Base-by-base conservation (phyloP, 2,113 vertebrate genomes). In the Dascyllus trimaculatus region DNA sequence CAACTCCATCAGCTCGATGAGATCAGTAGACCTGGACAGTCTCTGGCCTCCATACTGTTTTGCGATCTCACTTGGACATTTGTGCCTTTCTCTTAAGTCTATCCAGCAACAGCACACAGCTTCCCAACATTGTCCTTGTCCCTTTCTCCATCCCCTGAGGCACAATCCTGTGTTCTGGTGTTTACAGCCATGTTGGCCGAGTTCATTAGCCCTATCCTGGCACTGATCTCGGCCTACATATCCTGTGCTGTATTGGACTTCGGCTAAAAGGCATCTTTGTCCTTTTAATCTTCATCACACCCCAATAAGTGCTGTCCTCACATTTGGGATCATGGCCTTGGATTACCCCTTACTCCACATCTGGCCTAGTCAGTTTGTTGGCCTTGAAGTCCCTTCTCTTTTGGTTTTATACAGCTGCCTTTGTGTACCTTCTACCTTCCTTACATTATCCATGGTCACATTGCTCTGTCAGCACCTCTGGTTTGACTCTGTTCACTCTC, bases 11-110 rank as follows among this genome's bases (percentile, higher is more conserved):
- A 62, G 66, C 61, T 68, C 14, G 17, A 72, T 86, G 79, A 85
- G 43, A 77, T 89, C 85, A 89, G 71, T 51, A 81, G 74, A 84
- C 63, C 78, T 85, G 80, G 64, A 78, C 71, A 51, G 56, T 73
- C 51, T 88, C 86, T 65, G 70, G 43, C 60, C 52, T 68, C 24
- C 52, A 21, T 21, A n/a, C n/a, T 40, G 19, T 35, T 78, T 84
- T 59, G 21, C 64, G 70, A 38, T 87, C 72, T 80, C 25, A 56
- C 63, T 80, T 67, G 45, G 73, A 79, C 58, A 60, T 82, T 79
- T 82, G 49, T 4, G 32, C 63, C 62, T 78, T 75, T 15, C 26
- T 80, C 32, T 60, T 7, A 74, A 63, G 52, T 60, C 51, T 15
- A 14, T 75, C 62, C 64, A 77, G 62, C 43, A 70, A 56, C 75